These are phyloP conservation scores for Platyrinchus mystaceus DNA, from an alignment of 2,797 vertebrate genomes.

Conservation along the genomic window DNA sequence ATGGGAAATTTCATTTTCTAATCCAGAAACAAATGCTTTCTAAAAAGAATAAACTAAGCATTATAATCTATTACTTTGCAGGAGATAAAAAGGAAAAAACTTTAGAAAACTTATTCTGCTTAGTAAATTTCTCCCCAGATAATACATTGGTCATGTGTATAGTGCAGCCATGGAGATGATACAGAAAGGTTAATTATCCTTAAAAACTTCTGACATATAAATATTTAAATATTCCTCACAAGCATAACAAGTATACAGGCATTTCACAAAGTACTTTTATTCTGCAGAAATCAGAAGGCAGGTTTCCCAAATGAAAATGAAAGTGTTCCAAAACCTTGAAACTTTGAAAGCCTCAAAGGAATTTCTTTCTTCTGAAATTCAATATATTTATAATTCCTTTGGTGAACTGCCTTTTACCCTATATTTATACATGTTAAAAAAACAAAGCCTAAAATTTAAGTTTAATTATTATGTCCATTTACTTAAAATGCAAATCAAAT, in stretches of 20 bases:
- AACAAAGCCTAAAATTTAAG: rapidly evolving
- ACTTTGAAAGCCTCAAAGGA: neutral
- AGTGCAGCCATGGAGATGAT: neutral
- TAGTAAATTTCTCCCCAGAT: neutral
- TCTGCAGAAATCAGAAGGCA: neutral
- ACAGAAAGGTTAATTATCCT: neutral
- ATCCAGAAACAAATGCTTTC: neutral
- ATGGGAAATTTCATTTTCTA: neutral
- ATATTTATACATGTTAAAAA: neutral
- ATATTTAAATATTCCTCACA: neutral
- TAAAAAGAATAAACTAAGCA: neutral
- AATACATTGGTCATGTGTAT: rapidly evolving
- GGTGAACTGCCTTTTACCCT: neutral
- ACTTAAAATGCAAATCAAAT: neutral
- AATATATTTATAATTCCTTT: neutral
- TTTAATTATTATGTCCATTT: neutral
- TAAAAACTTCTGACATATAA: neutral
- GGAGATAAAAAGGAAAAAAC: neutral
- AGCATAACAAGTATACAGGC: neutral
- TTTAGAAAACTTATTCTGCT: neutral
- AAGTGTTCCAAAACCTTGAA: neutral
- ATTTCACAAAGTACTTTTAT: neutral
- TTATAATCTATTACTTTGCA: neutral
- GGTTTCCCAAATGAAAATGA: neutral
- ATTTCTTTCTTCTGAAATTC: neutral